These are phyloP conservation scores for Henricia sp. DNA, from an alignment of 53 echinoderm and acorn worm species.

Conservation along the genomic window DNA sequence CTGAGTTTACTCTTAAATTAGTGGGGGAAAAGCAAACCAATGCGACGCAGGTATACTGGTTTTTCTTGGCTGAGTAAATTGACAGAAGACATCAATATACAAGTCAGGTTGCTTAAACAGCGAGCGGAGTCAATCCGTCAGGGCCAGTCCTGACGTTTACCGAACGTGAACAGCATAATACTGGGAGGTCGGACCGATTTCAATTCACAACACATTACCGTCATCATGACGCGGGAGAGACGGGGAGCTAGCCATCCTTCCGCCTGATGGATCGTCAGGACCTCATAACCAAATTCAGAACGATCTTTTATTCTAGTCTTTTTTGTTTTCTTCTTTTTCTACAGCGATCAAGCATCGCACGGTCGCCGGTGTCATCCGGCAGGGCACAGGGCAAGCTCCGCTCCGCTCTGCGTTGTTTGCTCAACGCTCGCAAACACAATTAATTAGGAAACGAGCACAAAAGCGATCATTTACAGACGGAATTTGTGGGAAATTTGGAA, in stretches of 20 bases:
- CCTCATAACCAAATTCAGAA: not conserved
- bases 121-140: slow-evolving; percentile 30
- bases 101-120: slow-evolving; percentile 61
- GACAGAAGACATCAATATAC: slow-evolving; percentile 43
- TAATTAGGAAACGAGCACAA: slow-evolving; percentile 50
- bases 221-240: not conserved
- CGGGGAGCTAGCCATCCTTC: not conserved
- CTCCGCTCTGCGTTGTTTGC: slow-evolving; percentile 33
- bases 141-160: slow-evolving; percentile 21
- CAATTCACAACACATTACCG: slow-evolving; percentile 43
- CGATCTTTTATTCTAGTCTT: not conserved
- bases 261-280: slow-evolving; percentile 40
- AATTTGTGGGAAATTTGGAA: slow-evolving; percentile 41
- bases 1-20: not conserved
- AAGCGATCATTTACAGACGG: slow-evolving; percentile 28
- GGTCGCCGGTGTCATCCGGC: not conserved
- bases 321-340: too few relatives aligned
- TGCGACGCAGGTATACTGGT: slow-evolving; percentile 18
- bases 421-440: slow-evolving; percentile 38
- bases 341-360: not conserved
- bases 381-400: not conserved
- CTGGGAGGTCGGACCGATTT: slow-evolving; percentile 1
- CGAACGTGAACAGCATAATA: slow-evolving; percentile 53
- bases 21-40: not conserved
- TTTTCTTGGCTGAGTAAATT: slow-evolving; percentile 33